Base-by-base conservation (phyloP, 2,113 vertebrate species). In the Ochotona princeps region DNA sequence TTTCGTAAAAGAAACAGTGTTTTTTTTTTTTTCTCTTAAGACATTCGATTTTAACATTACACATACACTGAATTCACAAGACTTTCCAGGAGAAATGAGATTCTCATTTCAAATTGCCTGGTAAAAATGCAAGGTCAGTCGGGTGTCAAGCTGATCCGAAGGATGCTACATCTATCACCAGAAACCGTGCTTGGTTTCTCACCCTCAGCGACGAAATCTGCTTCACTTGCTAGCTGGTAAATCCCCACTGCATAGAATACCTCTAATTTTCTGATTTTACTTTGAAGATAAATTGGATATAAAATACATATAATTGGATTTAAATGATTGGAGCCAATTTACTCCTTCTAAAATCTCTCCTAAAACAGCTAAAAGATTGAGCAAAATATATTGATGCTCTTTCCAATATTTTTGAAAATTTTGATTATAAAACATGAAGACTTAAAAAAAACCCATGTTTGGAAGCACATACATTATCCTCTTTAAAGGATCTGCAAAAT, bases 241-340 rank as follows among this genome's bases (percentile, higher is more conserved):
- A 75, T 80, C 82, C 82, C 86, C 75, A 30, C 69, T 79, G 60
- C 70, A 66, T 90, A 93, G 93, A 93, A 93, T 49, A 82, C 86
- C 74, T 94, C 75, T 92, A 89, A 96, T 95, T 95, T 86, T 89
- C 94, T 96, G 86, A 95, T 93, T 96, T 94, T 87, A 82, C 65
- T 85, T 82, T 91, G 60, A 90, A 85, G 79, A 88, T 93, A 63
- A 93, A 83, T 88, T 85, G 20, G 13, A 86, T 85, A 26, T 96
- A 96, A 96, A 94, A 90, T 70, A 96, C 8, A 93, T 49, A 70
- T 95, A 96, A 96, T 83, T 95, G 90, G 32, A 94, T 95, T 91
- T 90, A 94, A 95, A 80, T 83, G 79, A 96, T 87, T 96, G 94
- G 83, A 97, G 72, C 80, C 25, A 87, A 90, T 94, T 80, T 92